phyloP scores from a whole-genome alignment of 2,113 vertebrate genomes.

The Petroica traversi region DNA sequence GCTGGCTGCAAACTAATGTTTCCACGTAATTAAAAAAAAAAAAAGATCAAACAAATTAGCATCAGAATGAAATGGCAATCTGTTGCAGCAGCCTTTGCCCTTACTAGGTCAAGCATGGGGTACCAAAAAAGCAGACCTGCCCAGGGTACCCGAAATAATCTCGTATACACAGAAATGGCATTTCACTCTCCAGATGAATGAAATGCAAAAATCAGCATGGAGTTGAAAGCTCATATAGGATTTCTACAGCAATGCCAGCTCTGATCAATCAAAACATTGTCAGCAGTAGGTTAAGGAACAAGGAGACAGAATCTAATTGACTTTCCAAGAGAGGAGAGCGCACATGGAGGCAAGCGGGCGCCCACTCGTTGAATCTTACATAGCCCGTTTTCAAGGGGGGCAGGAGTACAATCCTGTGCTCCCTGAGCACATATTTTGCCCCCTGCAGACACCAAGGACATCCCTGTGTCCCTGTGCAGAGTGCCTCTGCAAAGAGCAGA shows the following conservation, averaged over 20 bases:
- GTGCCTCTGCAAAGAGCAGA: background rate
- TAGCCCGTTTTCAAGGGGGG: background rate
- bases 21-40: background rate
- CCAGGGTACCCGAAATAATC: background rate
- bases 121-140: background rate
- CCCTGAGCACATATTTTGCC: fast-evolving
- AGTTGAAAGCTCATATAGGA: background rate
- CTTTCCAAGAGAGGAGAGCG: background rate
- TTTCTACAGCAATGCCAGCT: background rate
- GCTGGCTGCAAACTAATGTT: background rate
- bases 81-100: slow-evolving; percentile 11
- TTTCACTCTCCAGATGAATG: background rate
- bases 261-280: slow-evolving; percentile 11
- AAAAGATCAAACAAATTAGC: background rate
- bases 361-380: background rate
- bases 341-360: background rate
- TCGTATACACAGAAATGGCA: background rate
- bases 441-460: background rate
- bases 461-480: no score
- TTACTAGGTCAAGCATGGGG: background rate
- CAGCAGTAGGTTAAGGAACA: slow-evolving; percentile 9
- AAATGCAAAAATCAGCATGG: background rate
- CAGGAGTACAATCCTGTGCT: background rate
- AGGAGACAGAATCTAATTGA: slow-evolving; percentile 1
- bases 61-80: background rate